These are phyloP conservation scores for Thripadectes ignobilis DNA, from an alignment of 2,797 vertebrate species.

Conservation along the genomic window DNA sequence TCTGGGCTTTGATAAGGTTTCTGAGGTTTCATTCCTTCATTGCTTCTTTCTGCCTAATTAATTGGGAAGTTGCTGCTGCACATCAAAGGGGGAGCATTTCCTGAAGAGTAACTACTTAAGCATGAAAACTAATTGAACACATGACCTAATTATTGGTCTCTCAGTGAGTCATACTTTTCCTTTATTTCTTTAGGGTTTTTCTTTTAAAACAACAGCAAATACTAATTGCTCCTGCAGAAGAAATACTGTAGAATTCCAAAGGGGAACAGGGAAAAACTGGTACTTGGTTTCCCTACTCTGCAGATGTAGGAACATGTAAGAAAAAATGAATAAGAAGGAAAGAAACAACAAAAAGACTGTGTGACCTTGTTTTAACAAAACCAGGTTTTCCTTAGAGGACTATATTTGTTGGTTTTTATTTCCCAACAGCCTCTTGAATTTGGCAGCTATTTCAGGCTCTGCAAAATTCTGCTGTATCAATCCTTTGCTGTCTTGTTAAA, in stretches of 20 bases:
- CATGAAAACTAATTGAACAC: conserved; percentile 64
- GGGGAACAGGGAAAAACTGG: not conserved
- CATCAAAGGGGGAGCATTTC: conserved; percentile 65
- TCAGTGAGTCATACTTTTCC: conserved; percentile 28
- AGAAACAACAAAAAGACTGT: not conserved
- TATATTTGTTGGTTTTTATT: not conserved
- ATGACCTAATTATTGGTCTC: conserved; percentile 66
- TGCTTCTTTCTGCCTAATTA: conserved; percentile 60
- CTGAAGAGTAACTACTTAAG: conserved; percentile 62
- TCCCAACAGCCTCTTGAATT: conserved; percentile 32
- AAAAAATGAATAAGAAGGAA: not conserved
- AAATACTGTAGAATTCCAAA: conserved; percentile 10
- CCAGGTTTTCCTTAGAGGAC: conserved; percentile 14
- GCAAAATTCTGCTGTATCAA: conserved; percentile 42
- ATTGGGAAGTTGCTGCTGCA: conserved; percentile 42
- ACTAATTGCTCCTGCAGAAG: conserved; percentile 14
- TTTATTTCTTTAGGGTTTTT: conserved; percentile 52
- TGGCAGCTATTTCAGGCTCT: conserved; percentile 45
- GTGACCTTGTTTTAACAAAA: conserved; percentile 50
- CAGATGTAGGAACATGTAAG: not conserved
- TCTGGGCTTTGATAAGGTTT: conserved; percentile 46
- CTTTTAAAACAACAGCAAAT: conserved; percentile 44
- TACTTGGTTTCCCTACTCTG: not conserved
- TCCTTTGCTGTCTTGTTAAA: conserved; percentile 43
- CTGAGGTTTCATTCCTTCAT: conserved; percentile 55